phyloP scores from a whole-genome alignment of 1,140 invertebrate genomes.

The Galleria mellonella region DNA sequence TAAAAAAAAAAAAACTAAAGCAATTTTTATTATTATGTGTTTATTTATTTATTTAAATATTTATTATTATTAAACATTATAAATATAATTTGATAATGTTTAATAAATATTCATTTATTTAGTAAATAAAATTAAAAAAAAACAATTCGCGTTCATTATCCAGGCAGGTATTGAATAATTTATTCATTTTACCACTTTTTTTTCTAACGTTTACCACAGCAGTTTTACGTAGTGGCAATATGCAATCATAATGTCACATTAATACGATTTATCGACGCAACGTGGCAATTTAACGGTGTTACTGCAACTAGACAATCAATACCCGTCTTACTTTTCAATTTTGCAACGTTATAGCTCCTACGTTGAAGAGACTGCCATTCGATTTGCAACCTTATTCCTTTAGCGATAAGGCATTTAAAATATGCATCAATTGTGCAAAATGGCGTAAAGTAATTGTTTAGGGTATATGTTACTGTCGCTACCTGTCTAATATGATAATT shows the following conservation, averaged over 20 bases:
- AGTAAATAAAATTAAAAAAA: too few relatives aligned
- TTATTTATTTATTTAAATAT: too few relatives aligned
- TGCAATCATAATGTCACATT: constrained; percentile 21
- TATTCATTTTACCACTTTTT: constrained; percentile 2
- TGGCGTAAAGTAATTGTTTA: neutral
- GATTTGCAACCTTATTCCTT: neutral
- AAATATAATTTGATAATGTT: too few relatives aligned
- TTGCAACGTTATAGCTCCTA: neutral
- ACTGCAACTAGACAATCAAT: constrained; percentile 17
- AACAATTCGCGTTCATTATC: too few relatives aligned
- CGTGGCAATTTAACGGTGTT: constrained; percentile 10
- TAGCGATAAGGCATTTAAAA: too few relatives aligned
- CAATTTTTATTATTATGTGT: too few relatives aligned
- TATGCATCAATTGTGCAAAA: too few relatives aligned
- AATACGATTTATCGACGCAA: constrained; percentile 14
- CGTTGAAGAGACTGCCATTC: constrained; percentile 8
- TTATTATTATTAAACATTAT: too few relatives aligned
- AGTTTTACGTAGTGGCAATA: constrained; percentile 1
- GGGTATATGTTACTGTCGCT: neutral
- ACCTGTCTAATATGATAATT: neutral
- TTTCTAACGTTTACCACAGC: neutral
- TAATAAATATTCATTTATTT: too few relatives aligned
- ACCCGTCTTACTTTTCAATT: constrained; percentile 11
- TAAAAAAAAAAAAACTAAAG: too few relatives aligned
- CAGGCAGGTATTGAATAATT: neutral